Evolutionary conservation across 1,140 invertebrate genomes (phyloP).

Genomic region (Aphis gossypii): DNA sequence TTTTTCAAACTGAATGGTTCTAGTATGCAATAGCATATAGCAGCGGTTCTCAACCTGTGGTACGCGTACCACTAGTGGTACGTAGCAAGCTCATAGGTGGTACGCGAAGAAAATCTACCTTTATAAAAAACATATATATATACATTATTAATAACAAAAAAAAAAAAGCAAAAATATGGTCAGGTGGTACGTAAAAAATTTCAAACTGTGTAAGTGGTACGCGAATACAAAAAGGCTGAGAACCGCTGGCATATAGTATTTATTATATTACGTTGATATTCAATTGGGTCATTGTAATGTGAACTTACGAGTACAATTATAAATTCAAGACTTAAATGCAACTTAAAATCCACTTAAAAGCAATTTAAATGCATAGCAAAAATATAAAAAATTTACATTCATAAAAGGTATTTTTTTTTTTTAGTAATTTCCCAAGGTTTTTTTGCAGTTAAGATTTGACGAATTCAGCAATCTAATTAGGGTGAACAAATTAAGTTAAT

Average conservation of each 20-base stretch:
- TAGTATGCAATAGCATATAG: not conserved
- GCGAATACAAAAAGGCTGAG: no score
- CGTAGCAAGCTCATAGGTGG: no score
- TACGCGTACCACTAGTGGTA: no score
- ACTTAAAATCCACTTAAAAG: no score
- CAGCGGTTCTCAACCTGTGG: no score
- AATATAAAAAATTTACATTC: not conserved
- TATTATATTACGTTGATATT: not conserved
- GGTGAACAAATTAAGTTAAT: conserved; percentile 18
- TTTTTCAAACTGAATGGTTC: not conserved
- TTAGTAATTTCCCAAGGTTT: not conserved
- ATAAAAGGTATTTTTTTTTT: not conserved
- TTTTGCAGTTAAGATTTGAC: not conserved
- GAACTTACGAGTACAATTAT: not conserved
- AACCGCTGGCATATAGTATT: no score
- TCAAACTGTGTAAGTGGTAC: no score
- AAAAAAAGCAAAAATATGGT: no score
- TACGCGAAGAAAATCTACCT: no score
- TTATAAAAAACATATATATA: no score
- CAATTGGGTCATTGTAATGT: not conserved
- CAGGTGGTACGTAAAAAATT: no score
- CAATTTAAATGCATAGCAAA: not conserved
- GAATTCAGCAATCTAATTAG: not conserved
- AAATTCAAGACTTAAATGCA: not conserved
- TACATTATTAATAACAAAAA: no score